A percentile compares a stretch with the other conserved stretches of the same genome.
Conservation (phyloP, 2,888 invertebrate species). For the Eilema depressum region DNA sequence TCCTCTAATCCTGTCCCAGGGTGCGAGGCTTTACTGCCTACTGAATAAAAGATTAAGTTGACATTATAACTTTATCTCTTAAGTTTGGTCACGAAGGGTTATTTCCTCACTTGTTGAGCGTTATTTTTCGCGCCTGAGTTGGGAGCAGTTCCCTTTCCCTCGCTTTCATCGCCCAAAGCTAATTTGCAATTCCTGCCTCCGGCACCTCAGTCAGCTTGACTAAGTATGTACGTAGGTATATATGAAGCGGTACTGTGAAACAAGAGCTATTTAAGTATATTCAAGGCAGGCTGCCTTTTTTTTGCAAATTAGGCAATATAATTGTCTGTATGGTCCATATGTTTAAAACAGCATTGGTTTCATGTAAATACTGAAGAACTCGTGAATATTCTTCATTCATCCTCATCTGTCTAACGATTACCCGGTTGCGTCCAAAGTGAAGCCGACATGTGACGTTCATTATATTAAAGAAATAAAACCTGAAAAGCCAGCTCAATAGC, state of each 20-base stretch:
- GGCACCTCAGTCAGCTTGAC: constrained; percentile 55
- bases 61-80: constrained; percentile 14
- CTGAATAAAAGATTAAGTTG: constrained; percentile 19
- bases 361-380: too few species aligned
- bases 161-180: constrained; percentile 49
- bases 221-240: constrained; percentile 50
- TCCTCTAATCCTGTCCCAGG: not conserved
- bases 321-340: not conserved
- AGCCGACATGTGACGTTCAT: too few species aligned
- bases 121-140: constrained; percentile 56
- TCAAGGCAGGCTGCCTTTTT: not conserved
- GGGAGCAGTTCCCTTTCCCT: constrained; percentile 26
- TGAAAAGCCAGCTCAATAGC: too few species aligned
- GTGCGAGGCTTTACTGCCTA: not conserved
- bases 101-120: constrained; percentile 70
- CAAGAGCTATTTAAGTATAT: constrained; percentile 49
- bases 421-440: too few species aligned
- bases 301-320: not conserved
- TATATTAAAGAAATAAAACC: too few species aligned
- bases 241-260: constrained; percentile 48
- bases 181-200: constrained; percentile 68
- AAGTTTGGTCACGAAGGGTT: constrained; percentile 43
- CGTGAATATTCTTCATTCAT: too few species aligned
- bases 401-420: too few species aligned
- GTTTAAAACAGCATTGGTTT: too few species aligned